Evolutionary conservation across 2,797 vertebrate genomes (phyloP), one percentile per base, ranked within the genome.

Genomic region (Rhyacichthys aspro): DNA sequence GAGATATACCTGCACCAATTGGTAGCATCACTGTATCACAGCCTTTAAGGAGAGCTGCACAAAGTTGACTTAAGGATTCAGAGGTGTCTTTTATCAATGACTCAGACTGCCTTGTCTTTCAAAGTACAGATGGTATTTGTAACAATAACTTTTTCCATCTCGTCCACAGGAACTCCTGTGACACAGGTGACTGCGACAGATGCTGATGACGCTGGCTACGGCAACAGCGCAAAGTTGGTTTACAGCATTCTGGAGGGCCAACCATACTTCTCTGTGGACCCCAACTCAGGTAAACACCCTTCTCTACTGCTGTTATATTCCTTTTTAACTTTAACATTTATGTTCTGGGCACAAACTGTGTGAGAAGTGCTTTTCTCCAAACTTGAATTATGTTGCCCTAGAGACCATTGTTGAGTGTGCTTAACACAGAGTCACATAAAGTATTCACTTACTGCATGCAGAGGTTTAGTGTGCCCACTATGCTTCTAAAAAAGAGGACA

Each of bases 181-280:
- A 98, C 95, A 63, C 94, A 93, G 73, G 94, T 99, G 72, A 99
- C 95, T 43, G 98, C 98, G 7, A 98, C 96, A 0, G 98, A 99
- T 54, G 94, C 96, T 0, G 98, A 99, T 54, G 98, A 99, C 72
- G 95, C 98, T 0, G 96, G 98, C 50, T 99, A 99, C 7, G 97
- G 98, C 78, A 99, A 98, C 59, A 99, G 98, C 11, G 98, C 98
- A 43, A 98, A 93, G 81, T 88, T 99, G 60, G 96, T 99, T 67
- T 99, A 99, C 70, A 98, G 98, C 86, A 98, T 99, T 59, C 85
- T 99, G 81, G 95, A 99, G 81, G 98, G 98, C 14, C 98, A 99
- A 57, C 98, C 98, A 3, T 99, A 99, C 83, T 99, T 99, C 87
- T 99, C 98, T 11, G 93, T 99, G 49, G 97, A 99, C 73, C 94